Conservation (phyloP, 2,113 vertebrate genomes). For the Lichenostomus cassidix region DNA sequence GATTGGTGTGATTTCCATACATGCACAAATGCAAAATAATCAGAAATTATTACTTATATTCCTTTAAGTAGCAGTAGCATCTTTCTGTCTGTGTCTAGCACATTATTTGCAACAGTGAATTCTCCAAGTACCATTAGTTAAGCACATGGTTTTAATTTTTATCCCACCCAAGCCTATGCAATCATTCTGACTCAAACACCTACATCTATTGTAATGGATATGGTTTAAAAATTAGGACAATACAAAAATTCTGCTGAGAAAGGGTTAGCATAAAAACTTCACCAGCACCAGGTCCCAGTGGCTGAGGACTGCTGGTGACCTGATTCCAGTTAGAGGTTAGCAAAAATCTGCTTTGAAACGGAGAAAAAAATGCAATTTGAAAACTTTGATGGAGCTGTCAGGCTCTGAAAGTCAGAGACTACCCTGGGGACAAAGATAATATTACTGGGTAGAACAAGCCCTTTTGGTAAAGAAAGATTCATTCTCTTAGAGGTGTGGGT, state of each 20-base stretch:
- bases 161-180: neutral
- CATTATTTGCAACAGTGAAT: neutral
- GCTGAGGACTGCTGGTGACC: neutral
- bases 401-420: constrained; percentile 58
- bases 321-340: neutral
- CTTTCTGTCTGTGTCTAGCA: neutral
- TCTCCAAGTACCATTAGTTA: neutral
- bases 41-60: neutral
- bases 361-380: constrained; percentile 28
- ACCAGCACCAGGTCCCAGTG: neutral
- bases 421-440: constrained; percentile 56
- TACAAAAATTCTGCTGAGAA: neutral
- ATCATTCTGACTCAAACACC: neutral
- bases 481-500: constrained; percentile 28
- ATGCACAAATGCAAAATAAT: neutral
- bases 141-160: neutral
- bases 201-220: neutral
- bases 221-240: neutral
- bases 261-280: neutral
- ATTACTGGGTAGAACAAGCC: constrained; percentile 46
- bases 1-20: neutral
- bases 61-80: neutral
- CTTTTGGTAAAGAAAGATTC: constrained; percentile 34
- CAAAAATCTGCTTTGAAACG: constrained; percentile 45
- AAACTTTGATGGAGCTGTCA: constrained; percentile 64